These are phyloP conservation scores for Myanophis thanlyinensis DNA, from an alignment of 2,113 vertebrate species.

Conservation along the genomic window DNA sequence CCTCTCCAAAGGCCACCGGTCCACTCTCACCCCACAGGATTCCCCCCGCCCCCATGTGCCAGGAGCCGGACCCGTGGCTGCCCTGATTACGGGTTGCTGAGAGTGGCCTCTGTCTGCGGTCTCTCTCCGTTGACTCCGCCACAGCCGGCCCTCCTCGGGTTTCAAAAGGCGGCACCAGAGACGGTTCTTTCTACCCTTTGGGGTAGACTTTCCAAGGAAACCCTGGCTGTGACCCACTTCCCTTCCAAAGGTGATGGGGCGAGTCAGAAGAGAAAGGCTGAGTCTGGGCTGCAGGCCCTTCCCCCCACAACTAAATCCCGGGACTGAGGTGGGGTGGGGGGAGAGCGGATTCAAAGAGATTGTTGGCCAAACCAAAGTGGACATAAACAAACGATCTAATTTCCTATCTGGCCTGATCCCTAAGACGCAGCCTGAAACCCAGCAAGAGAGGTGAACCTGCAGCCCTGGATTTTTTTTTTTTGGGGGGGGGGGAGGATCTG, in stretches of 20 bases:
- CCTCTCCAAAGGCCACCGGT: neutral
- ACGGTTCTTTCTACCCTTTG: neutral
- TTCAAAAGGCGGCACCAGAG: too few relatives aligned
- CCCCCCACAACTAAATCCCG: neutral
- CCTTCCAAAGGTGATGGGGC: neutral
- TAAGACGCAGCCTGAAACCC: too few relatives aligned
- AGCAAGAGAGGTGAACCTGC: too few relatives aligned
- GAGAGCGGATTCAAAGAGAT: neutral
- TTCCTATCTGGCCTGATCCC: too few relatives aligned
- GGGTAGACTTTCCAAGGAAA: neutral
- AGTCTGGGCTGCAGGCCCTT: neutral
- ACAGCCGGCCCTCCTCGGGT: neutral
- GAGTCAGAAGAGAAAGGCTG: neutral
- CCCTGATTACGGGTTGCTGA: neutral
- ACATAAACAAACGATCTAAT: too few relatives aligned
- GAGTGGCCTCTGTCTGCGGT: neutral
- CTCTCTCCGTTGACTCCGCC: neutral
- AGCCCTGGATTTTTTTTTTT: too few relatives aligned
- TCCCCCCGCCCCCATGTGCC: too few relatives aligned
- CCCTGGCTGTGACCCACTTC: neutral
- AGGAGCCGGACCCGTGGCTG: neutral
- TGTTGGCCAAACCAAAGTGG: neutral
- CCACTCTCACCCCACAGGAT: neutral
- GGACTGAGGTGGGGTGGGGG: too few relatives aligned
- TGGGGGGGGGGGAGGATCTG: too few relatives aligned